Conservation (phyloP, 2,888 invertebrate genomes). For the Drosophila limbata region DNA sequence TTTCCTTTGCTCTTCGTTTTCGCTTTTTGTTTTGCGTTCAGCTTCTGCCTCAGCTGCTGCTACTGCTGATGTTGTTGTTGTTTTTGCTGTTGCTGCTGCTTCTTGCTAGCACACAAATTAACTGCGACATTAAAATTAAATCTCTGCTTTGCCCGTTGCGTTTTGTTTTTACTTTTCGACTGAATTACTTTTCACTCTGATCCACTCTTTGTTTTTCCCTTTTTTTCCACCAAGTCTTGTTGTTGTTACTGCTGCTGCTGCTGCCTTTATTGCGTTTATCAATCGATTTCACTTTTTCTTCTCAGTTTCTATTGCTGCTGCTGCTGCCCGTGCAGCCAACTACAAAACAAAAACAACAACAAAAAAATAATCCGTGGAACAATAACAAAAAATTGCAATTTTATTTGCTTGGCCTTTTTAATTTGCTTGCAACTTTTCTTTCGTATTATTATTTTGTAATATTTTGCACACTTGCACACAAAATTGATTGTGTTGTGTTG, state of each 20-base stretch:
- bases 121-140: conserved; percentile 75
- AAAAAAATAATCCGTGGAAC: conserved; percentile 26
- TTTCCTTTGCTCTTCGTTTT: conserved; percentile 51
- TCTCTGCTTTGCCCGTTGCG: conserved; percentile 52
- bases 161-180: conserved; percentile 27
- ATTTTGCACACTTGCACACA: conserved; percentile 57
- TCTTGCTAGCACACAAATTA: conserved; percentile 70
- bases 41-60: conserved; percentile 61
- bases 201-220: conserved; percentile 27
- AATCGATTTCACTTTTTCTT: conserved; percentile 74
- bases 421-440: conserved; percentile 30
- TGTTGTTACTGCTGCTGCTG: conserved; percentile 51
- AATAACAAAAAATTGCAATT: conserved; percentile 33
- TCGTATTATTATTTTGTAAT: conserved; percentile 50
- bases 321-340: conserved; percentile 48
- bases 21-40: conserved; percentile 63
- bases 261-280: conserved; percentile 57
- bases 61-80: conserved; percentile 49
- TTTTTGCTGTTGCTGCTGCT: conserved; percentile 58
- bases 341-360: conserved; percentile 52
- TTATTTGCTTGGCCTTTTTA: conserved; percentile 11
- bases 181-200: conserved; percentile 28
- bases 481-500: conserved; percentile 55
- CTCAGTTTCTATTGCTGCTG: conserved; percentile 35
- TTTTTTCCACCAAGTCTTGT: conserved; percentile 23